These are phyloP conservation scores for Lophius americanus DNA, from an alignment of 2,797 vertebrate genomes.

Conservation along the genomic window DNA sequence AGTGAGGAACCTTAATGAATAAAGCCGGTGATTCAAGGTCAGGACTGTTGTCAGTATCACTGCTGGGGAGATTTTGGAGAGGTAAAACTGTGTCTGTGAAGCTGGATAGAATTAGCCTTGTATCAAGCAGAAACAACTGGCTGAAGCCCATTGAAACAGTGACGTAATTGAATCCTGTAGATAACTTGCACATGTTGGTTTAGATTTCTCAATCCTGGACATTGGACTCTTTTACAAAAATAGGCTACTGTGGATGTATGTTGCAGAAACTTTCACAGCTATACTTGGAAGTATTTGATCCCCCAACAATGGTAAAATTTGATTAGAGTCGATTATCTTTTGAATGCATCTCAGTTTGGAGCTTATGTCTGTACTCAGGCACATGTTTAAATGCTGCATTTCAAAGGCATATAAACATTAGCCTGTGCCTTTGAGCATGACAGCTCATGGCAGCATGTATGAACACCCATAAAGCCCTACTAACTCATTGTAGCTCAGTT, in stretches of 20 bases:
- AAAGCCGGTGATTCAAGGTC: constrained; percentile 66
- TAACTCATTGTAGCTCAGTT: too few relatives aligned
- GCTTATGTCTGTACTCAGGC: constrained; percentile 27
- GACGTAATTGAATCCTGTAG: constrained; percentile 28
- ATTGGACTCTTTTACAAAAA: not conserved
- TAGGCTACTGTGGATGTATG: not conserved
- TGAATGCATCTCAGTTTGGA: not conserved
- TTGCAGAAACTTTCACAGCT: not conserved
- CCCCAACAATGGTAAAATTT: not conserved
- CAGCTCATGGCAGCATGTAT: constrained; percentile 1
- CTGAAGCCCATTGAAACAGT: constrained; percentile 42
- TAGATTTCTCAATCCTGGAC: constrained; percentile 9
- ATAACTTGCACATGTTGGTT: constrained; percentile 12
- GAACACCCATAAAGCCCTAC: not conserved
- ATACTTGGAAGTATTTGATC: not conserved
- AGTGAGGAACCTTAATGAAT: constrained; percentile 44
- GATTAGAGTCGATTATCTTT: not conserved
- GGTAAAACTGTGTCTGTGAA: constrained; percentile 33
- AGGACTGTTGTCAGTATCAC: constrained; percentile 51
- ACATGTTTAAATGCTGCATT: constrained; percentile 44
- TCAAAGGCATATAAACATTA: constrained; percentile 45
- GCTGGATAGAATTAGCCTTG: constrained; percentile 61
- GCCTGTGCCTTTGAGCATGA: constrained; percentile 31
- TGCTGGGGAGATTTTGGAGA: constrained; percentile 14
- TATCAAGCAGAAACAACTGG: constrained; percentile 37